phyloP scores from a whole-genome alignment of 2,113 vertebrate genomes.

The Peromyscus maniculatus region DNA sequence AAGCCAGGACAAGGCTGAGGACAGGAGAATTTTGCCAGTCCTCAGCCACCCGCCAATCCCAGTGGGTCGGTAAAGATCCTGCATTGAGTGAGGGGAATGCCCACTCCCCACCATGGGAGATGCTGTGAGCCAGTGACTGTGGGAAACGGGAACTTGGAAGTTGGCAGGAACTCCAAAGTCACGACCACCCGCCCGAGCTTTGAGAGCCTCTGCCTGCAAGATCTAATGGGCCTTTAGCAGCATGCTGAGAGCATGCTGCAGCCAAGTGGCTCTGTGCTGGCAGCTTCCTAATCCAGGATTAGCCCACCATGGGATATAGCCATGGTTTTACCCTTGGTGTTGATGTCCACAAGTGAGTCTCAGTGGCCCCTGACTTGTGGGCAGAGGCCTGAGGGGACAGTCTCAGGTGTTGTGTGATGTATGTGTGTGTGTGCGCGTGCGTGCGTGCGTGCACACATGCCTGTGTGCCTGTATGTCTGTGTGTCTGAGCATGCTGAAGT shows the following conservation, averaged over 20 bases:
- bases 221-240: conserved; percentile 3
- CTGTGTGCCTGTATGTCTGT: neutral
- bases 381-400: neutral
- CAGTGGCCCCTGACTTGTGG: neutral
- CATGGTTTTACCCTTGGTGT: neutral
- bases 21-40: no score
- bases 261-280: neutral
- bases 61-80: neutral
- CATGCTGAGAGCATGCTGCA: neutral
- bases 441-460: neutral
- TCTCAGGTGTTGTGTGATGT: neutral
- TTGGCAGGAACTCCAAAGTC: neutral
- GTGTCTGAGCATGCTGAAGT: neutral
- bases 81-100: neutral
- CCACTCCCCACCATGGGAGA: neutral
- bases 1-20: neutral
- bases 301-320: neutral
- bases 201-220: neutral
- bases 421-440: neutral
- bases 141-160: neutral
- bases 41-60: no score
- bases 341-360: neutral
- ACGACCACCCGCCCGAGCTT: neutral
- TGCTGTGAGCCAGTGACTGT: neutral
- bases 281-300: conserved; percentile 23